Percentiles rank a stretch among this genome's conserved stretches.
Conservation (phyloP, 92 coral and sea anemone species). For the Metridium senile region DNA sequence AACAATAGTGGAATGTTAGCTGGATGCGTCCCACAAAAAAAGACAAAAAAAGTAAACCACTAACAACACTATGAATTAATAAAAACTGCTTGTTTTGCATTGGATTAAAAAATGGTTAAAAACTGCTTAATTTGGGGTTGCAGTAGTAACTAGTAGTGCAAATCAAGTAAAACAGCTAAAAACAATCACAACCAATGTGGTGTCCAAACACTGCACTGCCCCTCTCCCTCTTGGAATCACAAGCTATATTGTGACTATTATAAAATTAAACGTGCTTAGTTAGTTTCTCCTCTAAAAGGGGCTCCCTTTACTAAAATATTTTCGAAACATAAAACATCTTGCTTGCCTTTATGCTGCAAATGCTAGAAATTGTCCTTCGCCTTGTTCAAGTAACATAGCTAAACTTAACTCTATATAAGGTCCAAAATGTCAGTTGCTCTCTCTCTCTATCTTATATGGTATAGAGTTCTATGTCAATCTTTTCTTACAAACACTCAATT, state of each 20-base stretch:
- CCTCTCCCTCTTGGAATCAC: constrained; percentile 2
- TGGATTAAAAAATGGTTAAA: neutral
- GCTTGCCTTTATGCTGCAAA: neutral
- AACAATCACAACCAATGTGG: neutral
- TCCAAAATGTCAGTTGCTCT: neutral
- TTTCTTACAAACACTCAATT: no score
- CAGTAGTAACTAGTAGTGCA: neutral
- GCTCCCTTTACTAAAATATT: constrained; percentile 3
- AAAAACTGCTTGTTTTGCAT: neutral
- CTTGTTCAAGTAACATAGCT: neutral
- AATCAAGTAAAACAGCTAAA: neutral
- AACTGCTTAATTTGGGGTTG: constrained; percentile 1
- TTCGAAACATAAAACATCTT: constrained; percentile 17
- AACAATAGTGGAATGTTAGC: no score
- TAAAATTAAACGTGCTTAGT: constrained; percentile 5
- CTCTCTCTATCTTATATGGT: neutral
- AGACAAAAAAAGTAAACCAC: neutral
- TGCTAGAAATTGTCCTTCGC: neutral
- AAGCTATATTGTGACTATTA: neutral
- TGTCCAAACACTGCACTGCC: constrained; percentile 3
- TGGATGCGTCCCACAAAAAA: neutral
- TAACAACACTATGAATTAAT: neutral
- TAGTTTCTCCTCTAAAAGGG: neutral
- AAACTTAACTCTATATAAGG: neutral
- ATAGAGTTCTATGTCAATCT: no score